Evolutionary conservation across 2,888 invertebrate species (phyloP).

Genomic region (Yponomeuta sedellus): DNA sequence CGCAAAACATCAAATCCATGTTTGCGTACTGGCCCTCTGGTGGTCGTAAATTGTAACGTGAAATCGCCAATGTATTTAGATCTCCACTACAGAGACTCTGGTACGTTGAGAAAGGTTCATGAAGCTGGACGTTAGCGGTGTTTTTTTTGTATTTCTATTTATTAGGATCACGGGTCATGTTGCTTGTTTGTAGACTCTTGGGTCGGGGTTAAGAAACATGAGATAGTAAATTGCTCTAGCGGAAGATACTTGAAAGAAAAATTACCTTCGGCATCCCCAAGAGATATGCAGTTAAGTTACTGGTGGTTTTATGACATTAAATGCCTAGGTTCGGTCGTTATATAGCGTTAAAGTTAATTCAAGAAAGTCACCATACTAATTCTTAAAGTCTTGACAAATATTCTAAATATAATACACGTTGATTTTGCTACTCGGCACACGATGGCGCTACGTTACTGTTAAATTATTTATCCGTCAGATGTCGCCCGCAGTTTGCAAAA

Average conservation of each 20-base stretch:
- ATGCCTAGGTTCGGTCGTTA: too few relatives aligned
- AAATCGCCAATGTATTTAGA: conserved; percentile 30
- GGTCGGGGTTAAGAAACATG: conserved; percentile 39
- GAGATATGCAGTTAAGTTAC: background rate
- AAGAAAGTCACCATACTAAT: too few relatives aligned
- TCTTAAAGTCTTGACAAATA: too few relatives aligned
- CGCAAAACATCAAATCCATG: conserved; percentile 55
- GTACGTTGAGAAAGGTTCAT: conserved; percentile 24
- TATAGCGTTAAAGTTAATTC: too few relatives aligned
- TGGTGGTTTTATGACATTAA: too few relatives aligned
- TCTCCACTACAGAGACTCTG: conserved; percentile 22
- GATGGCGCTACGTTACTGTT: conserved; percentile 24
- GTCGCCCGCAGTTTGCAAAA: conserved; percentile 20
- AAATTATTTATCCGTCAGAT: conserved; percentile 21
- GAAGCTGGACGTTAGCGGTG: conserved; percentile 32
- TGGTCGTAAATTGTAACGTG: conserved; percentile 65
- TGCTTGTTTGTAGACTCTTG: conserved; percentile 65
- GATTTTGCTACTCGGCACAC: conserved; percentile 27
- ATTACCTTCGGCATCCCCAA: conserved; percentile 20
- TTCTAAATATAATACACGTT: background rate
- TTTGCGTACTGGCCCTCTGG: conserved; percentile 60
- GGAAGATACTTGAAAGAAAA: conserved; percentile 1
- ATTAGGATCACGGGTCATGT: conserved; percentile 47
- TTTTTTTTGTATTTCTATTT: conserved; percentile 58
- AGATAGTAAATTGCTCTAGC: conserved; percentile 39